Conservation (phyloP, 2,113 vertebrate species). For the Semnornis frantzii region DNA sequence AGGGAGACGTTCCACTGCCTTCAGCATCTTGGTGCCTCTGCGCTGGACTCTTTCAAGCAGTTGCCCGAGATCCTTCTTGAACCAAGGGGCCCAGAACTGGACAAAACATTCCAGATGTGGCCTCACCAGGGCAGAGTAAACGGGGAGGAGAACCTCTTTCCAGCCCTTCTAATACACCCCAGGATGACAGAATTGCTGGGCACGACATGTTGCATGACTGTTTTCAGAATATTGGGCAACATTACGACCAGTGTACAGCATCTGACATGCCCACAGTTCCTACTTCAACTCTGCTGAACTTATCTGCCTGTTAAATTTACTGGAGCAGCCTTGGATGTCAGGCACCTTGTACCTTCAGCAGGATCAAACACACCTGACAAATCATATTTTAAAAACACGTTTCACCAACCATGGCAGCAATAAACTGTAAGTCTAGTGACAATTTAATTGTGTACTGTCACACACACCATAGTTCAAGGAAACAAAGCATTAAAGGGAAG, state of each 20-base stretch:
- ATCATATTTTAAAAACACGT: not conserved
- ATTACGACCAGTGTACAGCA: not conserved
- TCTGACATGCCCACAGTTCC: not conserved
- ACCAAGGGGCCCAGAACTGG: too few species aligned
- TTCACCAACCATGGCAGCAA: not conserved
- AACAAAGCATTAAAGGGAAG: not conserved
- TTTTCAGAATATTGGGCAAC: not conserved
- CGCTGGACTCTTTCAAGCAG: too few species aligned
- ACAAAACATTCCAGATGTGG: too few species aligned
- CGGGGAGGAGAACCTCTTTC: too few species aligned
- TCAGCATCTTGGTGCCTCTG: too few species aligned
- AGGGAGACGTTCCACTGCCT: too few species aligned
- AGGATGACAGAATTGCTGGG: not conserved
- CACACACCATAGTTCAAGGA: not conserved
- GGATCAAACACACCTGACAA: not conserved
- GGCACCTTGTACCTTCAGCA: not conserved
- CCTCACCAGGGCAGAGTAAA: too few species aligned
- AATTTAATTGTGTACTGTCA: rapidly evolving
- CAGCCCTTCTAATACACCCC: too few species aligned
- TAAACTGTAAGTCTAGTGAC: not conserved
- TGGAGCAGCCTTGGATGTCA: not conserved
- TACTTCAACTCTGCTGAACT: not conserved
- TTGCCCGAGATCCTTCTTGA: too few species aligned
- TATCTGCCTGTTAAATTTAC: not conserved
- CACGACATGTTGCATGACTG: not conserved